phyloP scores from a whole-genome alignment of 1,140 invertebrate genomes.

The Physella acuta region DNA sequence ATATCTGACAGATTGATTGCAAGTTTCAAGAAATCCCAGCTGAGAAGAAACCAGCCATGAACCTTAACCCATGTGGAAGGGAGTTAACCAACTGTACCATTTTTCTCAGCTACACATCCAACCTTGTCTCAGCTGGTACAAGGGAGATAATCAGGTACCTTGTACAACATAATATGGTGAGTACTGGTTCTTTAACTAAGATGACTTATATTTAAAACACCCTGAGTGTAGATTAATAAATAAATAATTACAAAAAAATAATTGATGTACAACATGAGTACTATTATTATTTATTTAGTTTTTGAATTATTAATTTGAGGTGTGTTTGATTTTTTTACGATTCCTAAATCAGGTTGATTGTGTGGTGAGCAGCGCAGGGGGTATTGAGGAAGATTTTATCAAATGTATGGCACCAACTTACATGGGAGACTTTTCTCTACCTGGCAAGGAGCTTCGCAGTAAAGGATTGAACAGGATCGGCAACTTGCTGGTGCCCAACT shows the following conservation, averaged over 20 bases:
- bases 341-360: constrained; percentile 78
- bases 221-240: no score
- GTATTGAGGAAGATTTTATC: constrained; percentile 98
- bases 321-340: no score
- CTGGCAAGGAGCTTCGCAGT: constrained; percentile 72
- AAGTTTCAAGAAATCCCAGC: constrained; percentile 46
- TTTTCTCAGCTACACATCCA: constrained; percentile 97
- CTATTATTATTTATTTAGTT: no score
- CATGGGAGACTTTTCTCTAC: constrained; percentile 85
- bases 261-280: no score
- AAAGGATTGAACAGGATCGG: constrained; percentile 96
- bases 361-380: constrained; percentile 95
- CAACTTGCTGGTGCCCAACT: constrained; percentile 95
- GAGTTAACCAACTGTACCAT: constrained; percentile 76
- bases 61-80: constrained; percentile 45
- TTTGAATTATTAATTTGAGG: no score
- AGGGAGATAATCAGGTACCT: constrained; percentile 83
- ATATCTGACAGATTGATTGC: constrained; percentile 53
- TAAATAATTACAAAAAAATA: no score
- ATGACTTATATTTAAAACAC: background rate
- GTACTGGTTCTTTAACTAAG: constrained; percentile 10
- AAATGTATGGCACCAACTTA: constrained; percentile 96
- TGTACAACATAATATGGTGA: constrained; percentile 82
- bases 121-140: constrained; percentile 93
- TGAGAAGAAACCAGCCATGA: constrained; percentile 38